A percentile compares a stretch with the other conserved stretches of the same genome.
These are phyloP conservation scores for Patella caerulea DNA, from an alignment of 2,888 invertebrate genomes.

Conservation along the genomic window DNA sequence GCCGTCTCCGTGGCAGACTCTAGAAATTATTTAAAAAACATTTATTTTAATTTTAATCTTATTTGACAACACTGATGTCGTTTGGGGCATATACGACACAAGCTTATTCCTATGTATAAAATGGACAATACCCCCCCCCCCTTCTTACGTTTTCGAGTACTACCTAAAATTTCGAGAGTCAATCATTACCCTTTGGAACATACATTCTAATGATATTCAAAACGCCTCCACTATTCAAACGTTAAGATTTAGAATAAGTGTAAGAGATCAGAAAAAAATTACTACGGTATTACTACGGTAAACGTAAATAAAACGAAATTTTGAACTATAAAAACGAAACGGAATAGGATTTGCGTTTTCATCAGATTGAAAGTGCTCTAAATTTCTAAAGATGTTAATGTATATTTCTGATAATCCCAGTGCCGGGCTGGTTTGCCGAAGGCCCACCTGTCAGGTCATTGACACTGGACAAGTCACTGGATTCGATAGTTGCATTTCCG, in stretches of 20 bases:
- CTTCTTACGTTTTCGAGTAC: neutral
- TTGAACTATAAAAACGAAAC: no score
- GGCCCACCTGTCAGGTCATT: no score
- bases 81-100: neutral
- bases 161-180: neutral
- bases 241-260: neutral
- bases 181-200: neutral
- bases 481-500: no score
- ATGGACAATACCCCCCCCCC: no score
- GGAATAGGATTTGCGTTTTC: no score
- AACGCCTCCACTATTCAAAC: neutral
- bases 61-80: neutral
- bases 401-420: no score
- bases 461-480: no score
- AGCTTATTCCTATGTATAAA: neutral
- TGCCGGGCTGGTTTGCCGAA: no score
- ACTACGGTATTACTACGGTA: neutral
- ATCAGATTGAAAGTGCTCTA: no score
- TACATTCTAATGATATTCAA: neutral
- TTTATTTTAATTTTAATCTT: neutral
- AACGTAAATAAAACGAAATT: neutral
- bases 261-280: neutral
- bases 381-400: no score
- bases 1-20: neutral
- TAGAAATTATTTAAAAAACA: neutral